Conservation (phyloP, 2,888 invertebrate genomes). For the Lasioglossum morio region DNA sequence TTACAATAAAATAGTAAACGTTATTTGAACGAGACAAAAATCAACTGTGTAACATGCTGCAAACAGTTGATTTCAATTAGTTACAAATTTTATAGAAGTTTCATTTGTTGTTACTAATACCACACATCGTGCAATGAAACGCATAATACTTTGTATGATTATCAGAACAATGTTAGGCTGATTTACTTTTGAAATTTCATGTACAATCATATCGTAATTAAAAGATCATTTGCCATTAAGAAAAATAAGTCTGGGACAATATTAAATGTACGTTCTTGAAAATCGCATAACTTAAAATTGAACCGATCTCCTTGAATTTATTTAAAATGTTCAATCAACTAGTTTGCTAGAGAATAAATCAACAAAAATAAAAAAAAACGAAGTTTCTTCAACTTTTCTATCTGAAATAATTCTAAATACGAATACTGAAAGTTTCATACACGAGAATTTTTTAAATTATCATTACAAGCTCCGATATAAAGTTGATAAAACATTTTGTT, state of each 20-base stretch:
- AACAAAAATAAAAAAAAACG: too few species aligned
- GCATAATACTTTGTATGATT: conserved; percentile 27
- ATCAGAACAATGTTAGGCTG: conserved; percentile 34
- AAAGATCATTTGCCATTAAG: neutral
- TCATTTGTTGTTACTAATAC: conserved; percentile 69
- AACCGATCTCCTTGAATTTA: too few species aligned
- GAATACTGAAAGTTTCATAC: too few species aligned
- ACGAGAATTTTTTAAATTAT: too few species aligned
- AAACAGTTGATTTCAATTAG: neutral
- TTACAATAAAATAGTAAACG: neutral
- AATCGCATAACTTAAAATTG: too few species aligned
- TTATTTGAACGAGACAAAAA: neutral
- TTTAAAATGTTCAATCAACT: too few species aligned
- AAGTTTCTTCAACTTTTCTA: too few species aligned
- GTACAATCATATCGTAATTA: neutral
- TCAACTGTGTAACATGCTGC: neutral
- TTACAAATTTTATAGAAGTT: conserved; percentile 20
- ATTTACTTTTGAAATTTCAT: conserved; percentile 7
- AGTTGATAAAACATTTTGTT: too few species aligned
- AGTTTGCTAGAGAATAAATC: too few species aligned
- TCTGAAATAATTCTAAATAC: too few species aligned
- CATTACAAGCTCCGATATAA: too few species aligned
- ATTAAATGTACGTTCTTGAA: too few species aligned
- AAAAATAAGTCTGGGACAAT: neutral
- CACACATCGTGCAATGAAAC: conserved; percentile 77